Base-by-base conservation (phyloP, 2,888 invertebrate species). In the Ophion ventricosus region DNA sequence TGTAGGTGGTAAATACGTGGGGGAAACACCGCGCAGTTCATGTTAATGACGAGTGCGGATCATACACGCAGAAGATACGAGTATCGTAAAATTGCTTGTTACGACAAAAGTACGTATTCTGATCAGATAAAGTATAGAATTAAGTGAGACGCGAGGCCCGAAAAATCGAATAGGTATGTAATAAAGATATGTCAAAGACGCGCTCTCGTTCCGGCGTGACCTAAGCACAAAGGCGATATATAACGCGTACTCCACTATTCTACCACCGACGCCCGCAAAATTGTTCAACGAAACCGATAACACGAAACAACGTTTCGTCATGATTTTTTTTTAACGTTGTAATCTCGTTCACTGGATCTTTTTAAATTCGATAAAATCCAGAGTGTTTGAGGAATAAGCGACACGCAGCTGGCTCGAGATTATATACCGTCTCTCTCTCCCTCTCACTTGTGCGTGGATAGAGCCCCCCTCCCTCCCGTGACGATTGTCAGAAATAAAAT, bases 1-100 rank as follows among this genome's bases (percentile, higher is more conserved):
- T 29, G 72, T 57, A 76, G 75, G 80, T 76, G 76, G 80, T 83
- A 80, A 83, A 80, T 83, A 80, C 80, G 83, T 76, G 75, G 75
- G 25, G 61, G 79, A 79, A 74, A 54, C 43, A 63, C 35, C 75
- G 79, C 79, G 83, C 63, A 80, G 79, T 83, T 74, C 66, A 64
- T 64, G 64, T 20, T 56, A 74, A 82, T 78, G 57, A 56, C 26
- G 69, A 64, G 69, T 63, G 26, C 63, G 64, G 29, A 35, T 64
- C 54, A 78, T 63, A 72, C 59, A 43, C n/a, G 26, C 49, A 69
- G 56, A 61, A 49, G 67, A 63, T 40, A 40, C 57, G 35, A 20
- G 72, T 70, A 56, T 56, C 49, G n/a, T 54, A 20, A 56, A 70
- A 26, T 70, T 25, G 20, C 17, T 40, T 1, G 29, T 35, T 1